Base-by-base conservation (phyloP, 1,140 invertebrate species). In the Drosophila takahashii region DNA sequence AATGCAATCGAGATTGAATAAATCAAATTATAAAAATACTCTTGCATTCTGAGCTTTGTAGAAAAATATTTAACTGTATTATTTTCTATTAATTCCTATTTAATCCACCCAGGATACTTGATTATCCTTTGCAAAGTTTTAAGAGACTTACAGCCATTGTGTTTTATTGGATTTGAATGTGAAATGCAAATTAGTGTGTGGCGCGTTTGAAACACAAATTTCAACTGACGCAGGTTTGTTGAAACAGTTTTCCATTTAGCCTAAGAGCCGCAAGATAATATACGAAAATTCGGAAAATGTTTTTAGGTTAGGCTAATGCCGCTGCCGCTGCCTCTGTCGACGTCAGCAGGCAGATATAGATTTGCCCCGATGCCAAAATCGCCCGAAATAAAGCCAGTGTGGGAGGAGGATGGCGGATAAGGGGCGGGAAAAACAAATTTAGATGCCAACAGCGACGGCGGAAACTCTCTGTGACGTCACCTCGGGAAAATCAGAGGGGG, bases 221-320 rank as follows among this genome's bases (percentile, higher is more conserved):
- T 75, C 86, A 69, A 90, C 86, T 90, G 87, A 90, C 86, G 87
- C 86, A 90, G 90, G 59, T 90, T 74, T 73, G 59, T 52, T 72
- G 81, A 90, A 81, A 83, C 86, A 83, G 77, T 90, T 90, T 90
- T 86, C 81, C 87, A 90, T 83, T 90, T 90, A 83, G 84, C 72
- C 87, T 79, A 87, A 77, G 81, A 80, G 77, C 64, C 62, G 42
- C 62, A 50, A 85, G 58, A 90, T 85, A 79, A 73, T 86, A 67
- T 84, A 80, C 67, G 77, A 89, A 89, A 81, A 71, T 70, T 51
- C 58, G 72, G 70, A 79, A 87, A 79, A 87, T 71, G 61, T 69
- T 79, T 76, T 87, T 83, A 60, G 74, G 79, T 83, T 86, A 83
- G 66, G 36, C 79, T 86, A 76, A 87, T 86, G 83, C 78, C 69